Conservation (phyloP, 2,888 invertebrate genomes). For the Elaeidobius kamerunicus region DNA sequence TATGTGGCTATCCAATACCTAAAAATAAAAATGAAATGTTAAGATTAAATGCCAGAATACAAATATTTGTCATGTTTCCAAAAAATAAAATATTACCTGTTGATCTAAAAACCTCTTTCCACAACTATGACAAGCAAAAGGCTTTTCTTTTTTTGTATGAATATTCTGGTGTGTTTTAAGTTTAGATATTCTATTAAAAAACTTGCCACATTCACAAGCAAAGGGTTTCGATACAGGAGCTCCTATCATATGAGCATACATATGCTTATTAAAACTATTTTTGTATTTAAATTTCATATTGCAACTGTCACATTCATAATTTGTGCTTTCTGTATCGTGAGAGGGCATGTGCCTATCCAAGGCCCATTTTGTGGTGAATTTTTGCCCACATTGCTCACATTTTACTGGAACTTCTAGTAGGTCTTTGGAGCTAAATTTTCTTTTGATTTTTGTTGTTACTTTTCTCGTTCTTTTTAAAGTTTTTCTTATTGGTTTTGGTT, state of each 20-base stretch:
- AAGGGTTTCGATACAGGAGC: constrained; percentile 21
- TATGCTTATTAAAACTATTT: constrained; percentile 21
- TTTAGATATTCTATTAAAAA: constrained; percentile 23
- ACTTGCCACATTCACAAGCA: constrained; percentile 28
- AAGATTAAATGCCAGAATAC: not conserved
- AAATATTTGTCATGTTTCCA: too few relatives aligned
- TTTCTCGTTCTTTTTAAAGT: not conserved
- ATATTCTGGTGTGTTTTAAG: constrained; percentile 24
- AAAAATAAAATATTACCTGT: constrained; percentile 13
- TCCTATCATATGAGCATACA: constrained; percentile 16
- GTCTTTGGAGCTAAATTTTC: constrained; percentile 7
- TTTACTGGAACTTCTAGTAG: constrained; percentile 9
- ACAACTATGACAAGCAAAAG: constrained; percentile 23
- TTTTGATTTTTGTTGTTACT: not conserved
- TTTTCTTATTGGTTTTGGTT: constrained; percentile 6
- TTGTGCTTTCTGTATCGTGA: constrained; percentile 7
- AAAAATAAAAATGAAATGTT: constrained; percentile 3
- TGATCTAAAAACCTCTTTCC: constrained; percentile 23
- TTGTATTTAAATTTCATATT: constrained; percentile 24
- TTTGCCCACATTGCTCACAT: constrained; percentile 20
- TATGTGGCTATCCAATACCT: constrained; percentile 20
- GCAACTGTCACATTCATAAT: constrained; percentile 19
- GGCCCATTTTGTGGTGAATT: constrained; percentile 24
- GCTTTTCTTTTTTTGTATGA: constrained; percentile 23
- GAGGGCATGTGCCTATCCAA: constrained; percentile 20